Evolutionary conservation across 2,113 vertebrate species (phyloP), one percentile per base, ranked within the genome.

Genomic region (Marmota monax): DNA sequence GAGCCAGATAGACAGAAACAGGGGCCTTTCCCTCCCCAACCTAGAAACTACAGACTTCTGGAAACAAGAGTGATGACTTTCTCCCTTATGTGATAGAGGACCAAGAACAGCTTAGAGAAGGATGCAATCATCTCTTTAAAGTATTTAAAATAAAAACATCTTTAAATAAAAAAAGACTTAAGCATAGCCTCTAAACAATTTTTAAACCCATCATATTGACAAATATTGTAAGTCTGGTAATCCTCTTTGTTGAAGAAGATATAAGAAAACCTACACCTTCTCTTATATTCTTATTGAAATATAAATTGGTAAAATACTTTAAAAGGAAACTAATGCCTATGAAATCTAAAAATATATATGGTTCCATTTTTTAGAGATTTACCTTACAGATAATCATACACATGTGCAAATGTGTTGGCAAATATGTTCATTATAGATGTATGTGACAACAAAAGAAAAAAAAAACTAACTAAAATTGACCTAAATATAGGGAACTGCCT

Each of bases 291-390:
- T 92, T 80, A 86, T 12, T 80, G 32, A 25, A 83, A 9, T 51
- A 87, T 17, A 84, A 72, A 39, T 23, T 87, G 32, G 63, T 78
- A 90, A 94, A 92, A 77, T 87, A 77, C 34, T 80, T 94, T 84
- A 70, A 63, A 96, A 90, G 16, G 42, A 2, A 92, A 94, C 37
- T 58, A 74, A 16, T 89, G 7, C 51, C 29, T 69, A 84, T 89
- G 74, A 92, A 93, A 76, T 70, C 72, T 4, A 80, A 58, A 92
- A 96, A 79, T 92, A 23, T 78, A 0, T 56, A 56, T 51, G 58
- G 53, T 96, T 80, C 27, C 34, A 69, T 70, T 80, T 92, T 89
- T 89, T 88, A 70, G 84, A n/a, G 85, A 70, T 89, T 88, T 45
- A 78, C 53, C 32, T 88, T 74, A 76, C 17, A 88, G 20, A 82